Conservation (phyloP, 2,113 vertebrate species). For the Meles meles region DNA sequence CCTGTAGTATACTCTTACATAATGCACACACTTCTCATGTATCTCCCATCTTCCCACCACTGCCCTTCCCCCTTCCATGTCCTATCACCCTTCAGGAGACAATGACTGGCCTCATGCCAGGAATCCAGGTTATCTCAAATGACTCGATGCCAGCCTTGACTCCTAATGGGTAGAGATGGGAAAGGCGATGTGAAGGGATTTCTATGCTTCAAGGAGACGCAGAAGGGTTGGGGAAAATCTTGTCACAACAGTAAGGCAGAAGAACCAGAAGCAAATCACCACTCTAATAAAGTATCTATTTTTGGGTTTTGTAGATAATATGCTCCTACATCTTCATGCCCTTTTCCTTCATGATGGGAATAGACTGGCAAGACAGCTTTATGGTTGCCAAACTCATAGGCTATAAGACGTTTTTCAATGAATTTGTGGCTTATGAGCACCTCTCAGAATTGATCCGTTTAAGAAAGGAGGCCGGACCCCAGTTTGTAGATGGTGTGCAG, state of each 20-base stretch:
- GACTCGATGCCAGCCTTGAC: background rate
- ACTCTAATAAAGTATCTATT: background rate
- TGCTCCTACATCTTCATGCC: conserved; percentile 93
- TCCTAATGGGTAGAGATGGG: background rate
- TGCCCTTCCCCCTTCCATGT: background rate
- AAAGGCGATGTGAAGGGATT: background rate
- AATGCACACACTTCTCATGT: background rate
- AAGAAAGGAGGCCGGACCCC: conserved; percentile 83
- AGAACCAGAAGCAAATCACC: background rate
- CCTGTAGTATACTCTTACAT: background rate
- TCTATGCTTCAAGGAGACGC: background rate
- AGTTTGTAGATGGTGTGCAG: conserved; percentile 86
- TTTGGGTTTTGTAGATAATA: conserved; percentile 81
- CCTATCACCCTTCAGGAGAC: background rate
- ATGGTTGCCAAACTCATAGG: conserved; percentile 90
- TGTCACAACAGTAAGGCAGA: background rate
- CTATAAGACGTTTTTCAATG: conserved; percentile 92
- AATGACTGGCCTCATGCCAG: background rate
- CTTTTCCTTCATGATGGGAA: conserved; percentile 92
- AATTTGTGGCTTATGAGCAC: conserved; percentile 90
- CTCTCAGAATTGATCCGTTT: conserved; percentile 85
- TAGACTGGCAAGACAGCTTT: conserved; percentile 93
- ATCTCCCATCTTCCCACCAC: background rate
- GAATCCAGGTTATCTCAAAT: background rate
- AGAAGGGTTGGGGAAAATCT: background rate